A percentile compares a stretch with the other conserved stretches of the same genome.
Evolutionary conservation across 2,113 vertebrate species (phyloP).

Genomic region (Stegastes partitus): DNA sequence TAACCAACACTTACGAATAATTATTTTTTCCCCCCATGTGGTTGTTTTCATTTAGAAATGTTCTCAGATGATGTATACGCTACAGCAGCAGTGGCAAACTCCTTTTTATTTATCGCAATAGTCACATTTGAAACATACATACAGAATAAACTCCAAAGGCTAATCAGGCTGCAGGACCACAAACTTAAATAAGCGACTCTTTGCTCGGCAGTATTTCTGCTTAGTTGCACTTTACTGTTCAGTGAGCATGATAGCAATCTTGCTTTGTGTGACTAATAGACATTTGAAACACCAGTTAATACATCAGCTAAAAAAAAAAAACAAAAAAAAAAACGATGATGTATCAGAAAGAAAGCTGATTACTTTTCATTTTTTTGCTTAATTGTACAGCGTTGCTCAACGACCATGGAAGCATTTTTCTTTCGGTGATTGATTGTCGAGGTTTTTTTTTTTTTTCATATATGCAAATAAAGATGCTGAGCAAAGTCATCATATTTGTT

Average conservation of each 20-base stretch:
- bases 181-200: conserved; percentile 51
- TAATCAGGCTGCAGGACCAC: conserved; percentile 34
- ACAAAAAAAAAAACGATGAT: conserved; percentile 46
- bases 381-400: conserved; percentile 46
- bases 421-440: conserved; percentile 31
- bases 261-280: conserved; percentile 54
- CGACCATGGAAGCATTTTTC: conserved; percentile 9
- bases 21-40: background rate
- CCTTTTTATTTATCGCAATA: conserved; percentile 2
- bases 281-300: conserved; percentile 42
- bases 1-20: background rate
- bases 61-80: background rate
- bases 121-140: background rate
- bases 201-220: conserved; percentile 47
- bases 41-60: background rate
- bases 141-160: conserved; percentile 18
- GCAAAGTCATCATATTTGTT: conserved; percentile 7
- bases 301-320: conserved; percentile 38
- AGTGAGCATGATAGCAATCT: conserved; percentile 58
- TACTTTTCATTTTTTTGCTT: conserved; percentile 44
- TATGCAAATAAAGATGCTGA: conserved; percentile 41
- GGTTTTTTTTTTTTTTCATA: background rate
- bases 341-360: conserved; percentile 47
- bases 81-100: background rate
- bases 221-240: conserved; percentile 61